Conservation (phyloP, 2,113 vertebrate species). For the Neolamprologus tretocephalus region DNA sequence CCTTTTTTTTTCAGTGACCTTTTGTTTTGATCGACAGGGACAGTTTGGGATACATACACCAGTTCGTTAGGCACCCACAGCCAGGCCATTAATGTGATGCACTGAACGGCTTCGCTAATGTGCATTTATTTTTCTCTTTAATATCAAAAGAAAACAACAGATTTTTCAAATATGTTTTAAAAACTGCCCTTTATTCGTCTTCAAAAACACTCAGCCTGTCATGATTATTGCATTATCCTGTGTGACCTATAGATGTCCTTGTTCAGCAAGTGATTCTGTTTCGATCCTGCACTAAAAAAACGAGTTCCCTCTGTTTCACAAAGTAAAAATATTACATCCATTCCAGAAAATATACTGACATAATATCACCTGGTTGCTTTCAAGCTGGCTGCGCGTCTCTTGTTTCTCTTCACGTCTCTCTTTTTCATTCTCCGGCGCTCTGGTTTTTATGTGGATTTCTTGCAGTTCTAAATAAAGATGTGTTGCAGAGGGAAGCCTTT, state of each 20-base stretch:
- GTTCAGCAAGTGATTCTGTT: slow-evolving; percentile 57
- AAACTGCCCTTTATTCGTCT: neutral
- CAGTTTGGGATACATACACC: neutral
- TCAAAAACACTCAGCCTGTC: neutral
- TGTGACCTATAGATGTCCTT: slow-evolving; percentile 67
- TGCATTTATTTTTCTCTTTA: neutral
- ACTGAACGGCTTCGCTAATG: neutral
- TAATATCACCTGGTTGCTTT: neutral
- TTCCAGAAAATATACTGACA: neutral
- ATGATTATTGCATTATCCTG: slow-evolving; percentile 18
- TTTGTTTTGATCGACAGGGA: neutral
- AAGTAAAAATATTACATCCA: neutral
- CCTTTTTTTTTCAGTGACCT: neutral
- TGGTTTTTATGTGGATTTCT: neutral
- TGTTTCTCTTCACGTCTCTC: neutral
- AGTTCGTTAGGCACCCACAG: neutral
- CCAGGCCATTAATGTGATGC: neutral
- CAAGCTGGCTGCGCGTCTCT: neutral
- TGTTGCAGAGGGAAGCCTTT: neutral
- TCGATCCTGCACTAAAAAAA: neutral
- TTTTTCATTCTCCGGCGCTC: neutral
- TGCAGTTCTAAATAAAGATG: neutral
- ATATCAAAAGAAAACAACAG: neutral
- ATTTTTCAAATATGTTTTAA: neutral
- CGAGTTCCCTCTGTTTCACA: neutral